Percentiles rank a stretch among this genome's conserved stretches.
Evolutionary conservation across 2,888 invertebrate genomes (phyloP).

Genomic region (Drosophila incognita): DNA sequence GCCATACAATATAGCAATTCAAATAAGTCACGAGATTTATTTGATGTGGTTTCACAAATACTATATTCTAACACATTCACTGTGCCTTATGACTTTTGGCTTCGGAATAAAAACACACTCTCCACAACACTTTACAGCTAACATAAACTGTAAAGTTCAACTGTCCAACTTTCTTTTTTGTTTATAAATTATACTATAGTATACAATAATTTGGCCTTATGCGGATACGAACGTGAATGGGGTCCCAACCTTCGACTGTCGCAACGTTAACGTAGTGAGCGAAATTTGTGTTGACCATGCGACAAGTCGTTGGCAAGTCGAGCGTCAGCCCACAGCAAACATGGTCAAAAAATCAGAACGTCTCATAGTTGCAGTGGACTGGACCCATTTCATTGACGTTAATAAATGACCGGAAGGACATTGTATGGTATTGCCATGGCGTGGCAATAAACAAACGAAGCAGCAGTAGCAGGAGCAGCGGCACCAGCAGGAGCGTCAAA

Average conservation of each 20-base stretch:
- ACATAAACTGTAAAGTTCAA: constrained; percentile 1
- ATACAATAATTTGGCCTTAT: constrained; percentile 52
- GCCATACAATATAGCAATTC: not conserved
- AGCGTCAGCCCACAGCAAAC: constrained; percentile 54
- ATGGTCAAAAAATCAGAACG: constrained; percentile 42
- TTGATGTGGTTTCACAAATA: not conserved
- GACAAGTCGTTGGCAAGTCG: constrained; percentile 76
- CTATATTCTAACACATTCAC: not conserved
- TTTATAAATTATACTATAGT: constrained; percentile 34
- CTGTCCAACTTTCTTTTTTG: constrained; percentile 4
- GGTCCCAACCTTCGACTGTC: constrained; percentile 52
- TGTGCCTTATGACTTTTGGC: not conserved
- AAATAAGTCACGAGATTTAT: not conserved
- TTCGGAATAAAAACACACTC: constrained; percentile 16
- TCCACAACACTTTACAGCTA: constrained; percentile 24
- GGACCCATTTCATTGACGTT: constrained; percentile 75
- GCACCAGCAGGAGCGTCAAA: constrained; percentile 40
- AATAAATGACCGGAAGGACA: constrained; percentile 81
- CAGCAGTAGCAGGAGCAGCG: constrained; percentile 36
- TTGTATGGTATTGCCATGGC: constrained; percentile 75
- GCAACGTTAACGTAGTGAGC: constrained; percentile 35
- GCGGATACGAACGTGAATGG: constrained; percentile 34
- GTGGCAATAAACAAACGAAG: constrained; percentile 74
- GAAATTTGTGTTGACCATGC: constrained; percentile 74
- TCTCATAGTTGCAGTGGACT: constrained; percentile 50